Percentiles rank a stretch among this genome's conserved stretches.
Conservation (phyloP, 2,113 vertebrate genomes). For the Ctenomys sociabilis region DNA sequence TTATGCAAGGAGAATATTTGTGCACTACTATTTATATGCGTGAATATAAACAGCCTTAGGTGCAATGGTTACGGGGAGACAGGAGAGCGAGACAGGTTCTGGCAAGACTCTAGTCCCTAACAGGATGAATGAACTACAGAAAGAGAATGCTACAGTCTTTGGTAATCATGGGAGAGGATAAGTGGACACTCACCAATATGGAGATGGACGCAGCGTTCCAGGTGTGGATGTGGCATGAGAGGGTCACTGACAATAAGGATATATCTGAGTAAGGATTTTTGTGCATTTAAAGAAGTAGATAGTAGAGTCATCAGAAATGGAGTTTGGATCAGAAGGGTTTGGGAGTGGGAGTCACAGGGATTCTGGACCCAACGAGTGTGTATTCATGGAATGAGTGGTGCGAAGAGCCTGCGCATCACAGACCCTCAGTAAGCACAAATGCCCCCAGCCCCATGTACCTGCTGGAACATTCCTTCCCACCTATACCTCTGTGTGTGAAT, state of each 20-base stretch:
- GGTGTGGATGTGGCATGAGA: neutral
- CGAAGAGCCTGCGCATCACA: neutral
- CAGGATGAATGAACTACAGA: neutral
- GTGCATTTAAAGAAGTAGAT: neutral
- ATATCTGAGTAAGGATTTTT: fast-evolving
- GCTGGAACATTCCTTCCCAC: neutral
- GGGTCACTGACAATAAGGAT: no score
- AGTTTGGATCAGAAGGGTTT: neutral
- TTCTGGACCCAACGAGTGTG: neutral
- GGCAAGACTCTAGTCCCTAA: neutral
- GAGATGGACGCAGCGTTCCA: neutral
- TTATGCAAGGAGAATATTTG: neutral
- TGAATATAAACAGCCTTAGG: neutral
- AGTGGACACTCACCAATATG: neutral
- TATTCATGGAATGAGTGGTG: fast-evolving
- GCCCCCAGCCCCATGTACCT: no score
- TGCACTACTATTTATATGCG: neutral
- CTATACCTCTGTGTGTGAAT: neutral
- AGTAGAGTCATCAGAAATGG: neutral
- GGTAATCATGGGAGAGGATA: neutral
- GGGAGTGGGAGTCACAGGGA: neutral
- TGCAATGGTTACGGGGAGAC: neutral
- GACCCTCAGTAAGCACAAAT: neutral
- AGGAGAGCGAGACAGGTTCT: neutral
- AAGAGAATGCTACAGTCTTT: neutral